phyloP scores from a whole-genome alignment of 2,113 vertebrate species.

The Glaucomys volans region DNA sequence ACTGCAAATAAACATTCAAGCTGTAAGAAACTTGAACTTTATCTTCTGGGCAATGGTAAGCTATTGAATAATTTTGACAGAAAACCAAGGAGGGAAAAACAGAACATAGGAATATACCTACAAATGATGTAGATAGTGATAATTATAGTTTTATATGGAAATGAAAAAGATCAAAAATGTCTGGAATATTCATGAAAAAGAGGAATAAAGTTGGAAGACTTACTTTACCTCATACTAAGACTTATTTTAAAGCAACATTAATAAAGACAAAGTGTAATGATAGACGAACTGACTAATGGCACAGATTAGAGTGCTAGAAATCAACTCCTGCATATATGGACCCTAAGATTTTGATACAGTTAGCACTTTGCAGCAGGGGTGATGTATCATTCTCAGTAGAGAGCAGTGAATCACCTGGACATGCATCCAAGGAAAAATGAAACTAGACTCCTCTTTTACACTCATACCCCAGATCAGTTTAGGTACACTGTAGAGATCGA shows the following conservation, averaged over 20 bases:
- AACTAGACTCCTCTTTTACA: neutral
- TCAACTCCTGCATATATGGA: neutral
- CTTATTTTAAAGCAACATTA: neutral
- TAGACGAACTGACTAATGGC: neutral
- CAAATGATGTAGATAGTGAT: neutral
- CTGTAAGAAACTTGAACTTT: neutral
- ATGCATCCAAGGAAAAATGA: neutral
- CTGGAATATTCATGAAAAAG: neutral
- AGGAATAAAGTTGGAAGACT: neutral
- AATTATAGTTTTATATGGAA: neutral
- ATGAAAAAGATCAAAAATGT: neutral
- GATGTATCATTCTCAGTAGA: neutral
- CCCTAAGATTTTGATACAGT: neutral
- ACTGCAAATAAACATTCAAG: neutral
- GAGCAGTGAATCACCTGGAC: neutral
- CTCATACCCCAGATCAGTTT: neutral
- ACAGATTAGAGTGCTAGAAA: neutral
- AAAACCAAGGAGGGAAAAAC: neutral
- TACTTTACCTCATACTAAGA: neutral
- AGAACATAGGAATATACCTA: neutral
- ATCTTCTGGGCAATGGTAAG: neutral
- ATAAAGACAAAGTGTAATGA: neutral
- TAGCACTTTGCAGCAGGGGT: neutral
- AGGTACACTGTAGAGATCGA: neutral
- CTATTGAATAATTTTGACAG: neutral